These are phyloP conservation scores for Watsonalla binaria DNA, from an alignment of 2,888 invertebrate genomes.

Conservation along the genomic window DNA sequence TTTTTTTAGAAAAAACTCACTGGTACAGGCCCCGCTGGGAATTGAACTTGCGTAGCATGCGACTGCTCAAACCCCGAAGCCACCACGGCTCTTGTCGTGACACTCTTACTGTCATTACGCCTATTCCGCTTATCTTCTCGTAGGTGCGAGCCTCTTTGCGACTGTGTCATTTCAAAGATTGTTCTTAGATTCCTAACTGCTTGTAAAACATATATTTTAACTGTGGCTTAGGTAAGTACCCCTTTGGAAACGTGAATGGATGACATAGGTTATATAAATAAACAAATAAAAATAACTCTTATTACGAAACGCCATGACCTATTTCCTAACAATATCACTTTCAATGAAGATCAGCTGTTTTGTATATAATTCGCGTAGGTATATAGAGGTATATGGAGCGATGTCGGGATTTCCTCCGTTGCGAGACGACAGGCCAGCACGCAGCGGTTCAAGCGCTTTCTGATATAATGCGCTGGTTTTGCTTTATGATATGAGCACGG, in stretches of 20 bases:
- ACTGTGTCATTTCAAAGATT: too few relatives aligned
- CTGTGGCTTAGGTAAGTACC: too few relatives aligned
- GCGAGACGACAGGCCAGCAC: constrained; percentile 47
- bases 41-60: too few relatives aligned
- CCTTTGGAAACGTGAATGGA: not conserved
- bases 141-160: too few relatives aligned
- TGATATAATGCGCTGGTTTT: constrained; percentile 7
- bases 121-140: too few relatives aligned
- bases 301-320: not conserved
- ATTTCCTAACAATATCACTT: constrained; percentile 31
- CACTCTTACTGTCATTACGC: too few relatives aligned
- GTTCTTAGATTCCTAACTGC: too few relatives aligned
- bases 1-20: too few relatives aligned
- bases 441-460: constrained; percentile 50
- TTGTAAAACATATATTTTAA: too few relatives aligned
- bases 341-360: constrained; percentile 61
- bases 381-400: constrained; percentile 28
- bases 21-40: too few relatives aligned
- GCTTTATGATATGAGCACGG: not conserved
- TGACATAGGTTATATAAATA: not conserved
- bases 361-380: constrained; percentile 56
- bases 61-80: too few relatives aligned
- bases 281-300: not conserved
- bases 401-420: constrained; percentile 56
- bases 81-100: too few relatives aligned